Evolutionary conservation across 2,888 invertebrate genomes (phyloP).

Genomic region (Prosopocoilus inquinatus): DNA sequence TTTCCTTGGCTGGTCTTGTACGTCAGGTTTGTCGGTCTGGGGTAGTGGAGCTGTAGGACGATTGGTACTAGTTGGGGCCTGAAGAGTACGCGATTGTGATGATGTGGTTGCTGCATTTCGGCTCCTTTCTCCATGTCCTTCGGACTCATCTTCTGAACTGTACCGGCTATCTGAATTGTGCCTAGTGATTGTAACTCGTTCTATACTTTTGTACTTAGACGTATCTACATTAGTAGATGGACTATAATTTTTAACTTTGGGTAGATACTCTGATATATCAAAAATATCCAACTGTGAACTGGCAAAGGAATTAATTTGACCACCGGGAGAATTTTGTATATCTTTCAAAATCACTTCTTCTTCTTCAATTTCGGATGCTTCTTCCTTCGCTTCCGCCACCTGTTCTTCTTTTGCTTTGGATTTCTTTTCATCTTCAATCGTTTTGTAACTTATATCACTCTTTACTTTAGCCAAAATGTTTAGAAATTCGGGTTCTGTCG

Average conservation of each 20-base stretch:
- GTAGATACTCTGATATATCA: slow-evolving; percentile 44
- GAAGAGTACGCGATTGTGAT: slow-evolving; percentile 13
- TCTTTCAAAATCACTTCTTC: slow-evolving; percentile 15
- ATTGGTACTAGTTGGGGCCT: slow-evolving; percentile 23
- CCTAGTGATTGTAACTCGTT: slow-evolving; percentile 20
- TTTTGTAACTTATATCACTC: slow-evolving; percentile 37
- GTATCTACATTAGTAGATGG: slow-evolving; percentile 45
- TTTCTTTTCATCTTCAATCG: slow-evolving; percentile 38
- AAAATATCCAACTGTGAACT: slow-evolving; percentile 38
- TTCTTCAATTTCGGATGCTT: slow-evolving; percentile 26
- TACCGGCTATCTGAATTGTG: slow-evolving; percentile 38
- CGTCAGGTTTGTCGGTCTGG: slow-evolving; percentile 20
- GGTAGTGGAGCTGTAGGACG: slow-evolving; percentile 25
- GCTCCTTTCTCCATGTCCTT: slow-evolving; percentile 8
- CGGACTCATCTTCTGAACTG: slow-evolving; percentile 27
- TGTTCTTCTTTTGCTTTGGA: background rate
- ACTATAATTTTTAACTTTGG: slow-evolving; percentile 40
- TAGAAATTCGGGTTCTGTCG: slow-evolving; percentile 43
- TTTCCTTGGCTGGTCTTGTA: background rate
- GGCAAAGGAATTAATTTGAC: slow-evolving; percentile 19
- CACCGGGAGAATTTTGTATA: slow-evolving; percentile 42
- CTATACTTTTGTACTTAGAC: slow-evolving; percentile 48
- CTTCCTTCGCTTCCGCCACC: background rate
- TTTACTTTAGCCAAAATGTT: slow-evolving; percentile 40
- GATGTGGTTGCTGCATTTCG: slow-evolving; percentile 14